These are phyloP conservation scores for Xyrichtys novacula DNA, from an alignment of 2,797 vertebrate species.

Conservation along the genomic window DNA sequence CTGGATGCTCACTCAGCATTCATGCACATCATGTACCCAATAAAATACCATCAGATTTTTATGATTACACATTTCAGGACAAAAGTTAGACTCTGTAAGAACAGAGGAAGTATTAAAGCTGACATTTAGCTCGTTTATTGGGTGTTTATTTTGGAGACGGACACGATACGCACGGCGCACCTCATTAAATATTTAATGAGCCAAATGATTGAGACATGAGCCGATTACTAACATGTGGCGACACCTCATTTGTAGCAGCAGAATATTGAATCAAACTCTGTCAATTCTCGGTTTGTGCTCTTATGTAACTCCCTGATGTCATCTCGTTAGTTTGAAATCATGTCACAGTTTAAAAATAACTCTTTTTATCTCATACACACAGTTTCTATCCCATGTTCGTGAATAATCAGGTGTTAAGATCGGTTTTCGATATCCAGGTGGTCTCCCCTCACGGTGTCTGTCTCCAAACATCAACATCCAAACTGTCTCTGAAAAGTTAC, in stretches of 20 bases:
- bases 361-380: not conserved
- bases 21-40: not conserved
- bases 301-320: not conserved
- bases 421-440: not conserved
- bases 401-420: too few relatives aligned
- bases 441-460: slow-evolving; percentile 3
- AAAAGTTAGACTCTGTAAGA: too few relatives aligned
- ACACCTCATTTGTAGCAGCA: not conserved
- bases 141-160: too few relatives aligned
- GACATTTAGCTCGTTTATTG: too few relatives aligned
- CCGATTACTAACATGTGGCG: not conserved
- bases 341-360: not conserved
- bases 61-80: too few relatives aligned
- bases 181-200: not conserved
- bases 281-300: not conserved
- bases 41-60: not conserved
- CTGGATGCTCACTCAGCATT: slow-evolving; percentile 55
- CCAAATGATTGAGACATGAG: not conserved
- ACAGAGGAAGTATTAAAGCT: not conserved
- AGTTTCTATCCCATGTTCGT: not conserved
- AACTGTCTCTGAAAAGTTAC: not conserved
- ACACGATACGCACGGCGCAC: too few relatives aligned
- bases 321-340: not conserved
- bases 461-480: slow-evolving; percentile 33
- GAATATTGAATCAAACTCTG: not conserved